phyloP scores from a whole-genome alignment of 2,888 invertebrate species.

The Dryocosmus kuriphilus region DNA sequence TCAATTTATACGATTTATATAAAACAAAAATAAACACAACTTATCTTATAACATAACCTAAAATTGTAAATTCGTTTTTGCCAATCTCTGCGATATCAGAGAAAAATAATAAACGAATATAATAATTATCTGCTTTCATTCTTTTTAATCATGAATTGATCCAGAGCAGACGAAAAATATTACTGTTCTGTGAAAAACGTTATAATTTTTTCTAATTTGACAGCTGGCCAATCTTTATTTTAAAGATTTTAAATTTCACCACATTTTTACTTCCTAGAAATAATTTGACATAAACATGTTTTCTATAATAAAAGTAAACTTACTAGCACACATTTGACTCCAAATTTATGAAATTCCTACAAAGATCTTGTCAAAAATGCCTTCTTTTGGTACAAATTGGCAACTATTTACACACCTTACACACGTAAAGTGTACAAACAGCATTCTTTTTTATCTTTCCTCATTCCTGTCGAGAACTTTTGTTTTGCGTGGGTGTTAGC shows the following conservation, averaged over 20 bases:
- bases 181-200: background rate
- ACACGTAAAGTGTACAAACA: background rate
- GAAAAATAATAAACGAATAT: background rate
- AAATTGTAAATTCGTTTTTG: background rate
- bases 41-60: background rate
- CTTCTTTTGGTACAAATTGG: background rate
- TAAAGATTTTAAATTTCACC: background rate
- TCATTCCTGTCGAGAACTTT: background rate
- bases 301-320: background rate
- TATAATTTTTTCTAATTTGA: background rate
- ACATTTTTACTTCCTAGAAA: background rate
- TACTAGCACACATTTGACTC: background rate
- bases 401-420: background rate
- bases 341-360: background rate
- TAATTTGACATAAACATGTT: background rate
- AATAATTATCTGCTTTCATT: background rate
- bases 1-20: background rate
- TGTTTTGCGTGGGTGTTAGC: background rate
- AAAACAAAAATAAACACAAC: background rate
- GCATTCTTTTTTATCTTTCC: constrained; percentile 15
- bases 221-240: background rate
- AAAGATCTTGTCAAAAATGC: background rate
- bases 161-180: background rate
- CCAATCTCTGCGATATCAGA: background rate
- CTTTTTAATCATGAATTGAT: background rate